Conservation (phyloP, 2,113 vertebrate genomes). For the Malurus cyaneus region DNA sequence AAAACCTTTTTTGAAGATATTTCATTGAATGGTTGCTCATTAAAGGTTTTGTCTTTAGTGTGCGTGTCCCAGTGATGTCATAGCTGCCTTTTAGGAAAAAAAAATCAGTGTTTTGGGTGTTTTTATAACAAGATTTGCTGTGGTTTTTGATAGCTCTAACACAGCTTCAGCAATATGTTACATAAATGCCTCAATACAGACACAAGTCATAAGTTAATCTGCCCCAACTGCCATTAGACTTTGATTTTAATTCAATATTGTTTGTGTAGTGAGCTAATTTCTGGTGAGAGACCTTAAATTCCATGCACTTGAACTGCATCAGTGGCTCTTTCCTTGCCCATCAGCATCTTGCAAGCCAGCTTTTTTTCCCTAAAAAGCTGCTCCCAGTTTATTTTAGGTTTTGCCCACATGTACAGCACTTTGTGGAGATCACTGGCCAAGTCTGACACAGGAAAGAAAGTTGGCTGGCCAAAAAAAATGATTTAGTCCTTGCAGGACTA, state of each 20-base stretch:
- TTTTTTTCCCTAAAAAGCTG: neutral
- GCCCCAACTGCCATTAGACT: neutral
- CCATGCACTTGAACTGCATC: rapidly evolving
- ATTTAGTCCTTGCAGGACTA: neutral
- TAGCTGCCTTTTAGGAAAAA: neutral
- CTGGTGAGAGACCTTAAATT: neutral
- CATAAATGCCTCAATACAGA: neutral
- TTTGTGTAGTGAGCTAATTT: neutral
- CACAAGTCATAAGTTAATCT: neutral
- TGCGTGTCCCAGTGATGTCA: neutral
- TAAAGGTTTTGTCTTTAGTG: neutral
- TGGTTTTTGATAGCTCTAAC: neutral
- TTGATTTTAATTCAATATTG: neutral
- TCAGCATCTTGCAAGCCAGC: neutral
- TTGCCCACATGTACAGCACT: neutral
- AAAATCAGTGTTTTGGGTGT: neutral
- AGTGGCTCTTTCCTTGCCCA: neutral
- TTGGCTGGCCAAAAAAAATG: rapidly evolving
- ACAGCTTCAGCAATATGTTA: neutral
- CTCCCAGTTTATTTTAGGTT: neutral
- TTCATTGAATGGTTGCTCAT: neutral
- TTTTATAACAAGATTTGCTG: neutral
- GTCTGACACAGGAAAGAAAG: neutral
- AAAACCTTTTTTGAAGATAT: neutral
- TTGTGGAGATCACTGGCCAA: neutral